Conservation (phyloP, 2,888 invertebrate species). For the Harpalus rufipes region DNA sequence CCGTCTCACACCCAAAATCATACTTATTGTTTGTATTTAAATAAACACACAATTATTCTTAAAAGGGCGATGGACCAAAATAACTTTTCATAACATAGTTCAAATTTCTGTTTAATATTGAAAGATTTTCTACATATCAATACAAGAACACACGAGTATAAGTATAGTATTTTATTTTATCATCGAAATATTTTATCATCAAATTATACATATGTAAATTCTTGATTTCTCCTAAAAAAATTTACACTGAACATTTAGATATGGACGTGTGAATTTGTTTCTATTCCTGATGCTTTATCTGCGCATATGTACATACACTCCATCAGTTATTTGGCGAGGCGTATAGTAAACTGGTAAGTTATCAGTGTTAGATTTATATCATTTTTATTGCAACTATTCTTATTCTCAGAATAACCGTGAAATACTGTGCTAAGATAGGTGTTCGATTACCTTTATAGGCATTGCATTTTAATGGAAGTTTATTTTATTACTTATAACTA, state of each 20-base stretch:
- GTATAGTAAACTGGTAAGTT: background rate
- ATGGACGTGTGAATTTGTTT: conserved; percentile 12
- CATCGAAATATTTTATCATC: background rate
- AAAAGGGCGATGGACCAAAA: too few relatives aligned
- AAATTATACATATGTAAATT: conserved; percentile 5
- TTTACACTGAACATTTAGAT: background rate
- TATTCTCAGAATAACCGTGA: conserved; percentile 10
- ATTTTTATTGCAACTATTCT: conserved; percentile 8
- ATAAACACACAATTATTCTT: too few relatives aligned
- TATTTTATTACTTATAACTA: conserved; percentile 31
- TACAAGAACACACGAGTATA: too few relatives aligned
- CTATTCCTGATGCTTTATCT: background rate
- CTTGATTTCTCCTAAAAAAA: background rate
- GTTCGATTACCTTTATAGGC: conserved; percentile 2
- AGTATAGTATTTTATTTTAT: background rate
- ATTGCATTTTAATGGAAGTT: conserved; percentile 26
- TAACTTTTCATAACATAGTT: too few relatives aligned
- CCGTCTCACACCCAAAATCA: too few relatives aligned
- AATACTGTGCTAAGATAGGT: background rate
- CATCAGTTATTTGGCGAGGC: conserved; percentile 12
- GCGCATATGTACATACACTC: background rate
- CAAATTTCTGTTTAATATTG: too few relatives aligned
- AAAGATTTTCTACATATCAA: too few relatives aligned
- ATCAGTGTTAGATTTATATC: conserved; percentile 30
- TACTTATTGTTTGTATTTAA: too few relatives aligned